These are phyloP conservation scores for Hylaeus volcanicus DNA, from an alignment of 1,140 invertebrate genomes.

Conservation along the genomic window DNA sequence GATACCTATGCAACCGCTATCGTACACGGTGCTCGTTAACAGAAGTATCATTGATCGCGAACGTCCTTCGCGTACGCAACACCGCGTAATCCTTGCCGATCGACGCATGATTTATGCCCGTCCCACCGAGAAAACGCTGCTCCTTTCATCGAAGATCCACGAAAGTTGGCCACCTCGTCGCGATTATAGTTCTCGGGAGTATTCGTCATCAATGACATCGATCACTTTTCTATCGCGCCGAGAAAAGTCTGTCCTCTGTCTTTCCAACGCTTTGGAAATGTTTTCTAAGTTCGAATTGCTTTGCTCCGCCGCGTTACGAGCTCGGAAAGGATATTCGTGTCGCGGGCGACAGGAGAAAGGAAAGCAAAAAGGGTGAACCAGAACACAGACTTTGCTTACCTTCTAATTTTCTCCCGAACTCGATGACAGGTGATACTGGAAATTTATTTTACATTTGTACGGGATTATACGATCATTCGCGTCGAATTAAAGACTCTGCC, in stretches of 20 bases:
- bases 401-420: too few species aligned
- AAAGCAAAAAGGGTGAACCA: too few species aligned
- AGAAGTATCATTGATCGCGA: conserved; percentile 34
- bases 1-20: conserved; percentile 1
- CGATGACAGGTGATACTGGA: too few species aligned
- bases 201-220: neutral
- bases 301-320: too few species aligned
- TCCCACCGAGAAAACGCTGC: conserved; percentile 4
- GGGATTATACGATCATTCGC: too few species aligned
- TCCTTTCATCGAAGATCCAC: conserved; percentile 10
- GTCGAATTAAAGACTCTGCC: too few species aligned
- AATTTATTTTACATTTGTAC: too few species aligned
- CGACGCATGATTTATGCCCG: conserved; percentile 4
- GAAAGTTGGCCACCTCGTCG: neutral
- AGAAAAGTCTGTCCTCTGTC: neutral
- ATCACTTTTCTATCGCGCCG: neutral
- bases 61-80: conserved; percentile 44
- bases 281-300: too few species aligned
- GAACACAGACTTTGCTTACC: too few species aligned
- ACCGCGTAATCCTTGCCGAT: conserved; percentile 11
- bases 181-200: neutral
- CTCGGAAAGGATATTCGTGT: too few species aligned
- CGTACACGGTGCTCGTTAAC: conserved; percentile 26
- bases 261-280: too few species aligned
- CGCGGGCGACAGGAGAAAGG: too few species aligned